A percentile compares a stretch with the other conserved stretches of the same genome.
phyloP scores from a whole-genome alignment of 1,140 invertebrate genomes.

The Drosophila takahashii region DNA sequence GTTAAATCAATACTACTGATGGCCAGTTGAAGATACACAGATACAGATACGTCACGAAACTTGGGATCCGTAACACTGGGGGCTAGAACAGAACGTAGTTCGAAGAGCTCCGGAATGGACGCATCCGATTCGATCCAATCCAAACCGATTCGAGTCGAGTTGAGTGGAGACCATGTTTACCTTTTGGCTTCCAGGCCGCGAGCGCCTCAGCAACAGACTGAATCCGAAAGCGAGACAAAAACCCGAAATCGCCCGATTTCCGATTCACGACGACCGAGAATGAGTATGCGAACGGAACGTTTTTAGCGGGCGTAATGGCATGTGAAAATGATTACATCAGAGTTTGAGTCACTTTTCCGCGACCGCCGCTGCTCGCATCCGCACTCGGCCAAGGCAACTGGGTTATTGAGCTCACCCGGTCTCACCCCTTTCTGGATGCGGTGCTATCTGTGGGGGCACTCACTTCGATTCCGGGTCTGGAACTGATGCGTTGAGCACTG shows the following conservation, averaged over 20 bases:
- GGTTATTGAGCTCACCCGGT: slow-evolving; percentile 67
- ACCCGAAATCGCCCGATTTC: slow-evolving; percentile 31
- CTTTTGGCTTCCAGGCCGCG: slow-evolving; percentile 48
- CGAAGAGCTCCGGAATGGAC: neutral
- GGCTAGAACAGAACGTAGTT: neutral
- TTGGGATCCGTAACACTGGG: neutral
- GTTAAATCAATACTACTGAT: slow-evolving; percentile 60
- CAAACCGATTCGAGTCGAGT: neutral
- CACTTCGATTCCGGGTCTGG: slow-evolving; percentile 27
- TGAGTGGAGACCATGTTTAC: slow-evolving; percentile 45
- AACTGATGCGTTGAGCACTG: slow-evolving; percentile 41
- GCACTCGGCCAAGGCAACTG: slow-evolving; percentile 33
- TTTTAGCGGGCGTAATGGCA: slow-evolving; percentile 63
- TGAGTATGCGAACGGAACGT: slow-evolving; percentile 39
- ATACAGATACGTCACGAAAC: neutral
- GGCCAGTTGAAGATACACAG: neutral
- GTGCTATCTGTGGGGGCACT: neutral
- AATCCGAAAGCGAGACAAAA: slow-evolving; percentile 20
- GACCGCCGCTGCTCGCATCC: slow-evolving; percentile 33
- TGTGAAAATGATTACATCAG: slow-evolving; percentile 78
- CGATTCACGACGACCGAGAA: slow-evolving; percentile 9
- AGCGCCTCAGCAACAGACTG: slow-evolving; percentile 42
- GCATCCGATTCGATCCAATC: neutral
- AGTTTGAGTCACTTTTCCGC: slow-evolving; percentile 76
- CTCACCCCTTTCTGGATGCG: slow-evolving; percentile 20